Conservation (phyloP, 2,888 invertebrate species). For the Ophion ellenae region DNA sequence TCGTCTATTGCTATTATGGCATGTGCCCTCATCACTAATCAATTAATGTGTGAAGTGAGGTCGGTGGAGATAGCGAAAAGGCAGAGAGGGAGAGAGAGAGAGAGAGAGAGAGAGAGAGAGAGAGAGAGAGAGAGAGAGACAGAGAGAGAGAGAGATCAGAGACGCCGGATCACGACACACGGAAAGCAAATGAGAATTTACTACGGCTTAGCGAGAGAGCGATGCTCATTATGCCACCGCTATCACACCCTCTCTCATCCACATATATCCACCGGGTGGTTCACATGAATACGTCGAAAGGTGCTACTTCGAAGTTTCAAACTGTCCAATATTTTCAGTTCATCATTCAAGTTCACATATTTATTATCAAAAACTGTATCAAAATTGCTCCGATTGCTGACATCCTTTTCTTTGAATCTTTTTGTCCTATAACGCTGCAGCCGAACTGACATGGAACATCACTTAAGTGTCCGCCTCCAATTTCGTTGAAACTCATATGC, state of each 20-base stretch:
- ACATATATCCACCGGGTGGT: not conserved
- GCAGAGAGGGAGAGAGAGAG: conserved; percentile 4
- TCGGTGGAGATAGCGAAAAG: not conserved
- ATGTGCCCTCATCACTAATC: conserved; percentile 39
- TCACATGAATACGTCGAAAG: too few relatives aligned
- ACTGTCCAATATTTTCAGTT: too few relatives aligned
- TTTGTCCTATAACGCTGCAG: too few relatives aligned
- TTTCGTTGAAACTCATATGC: too few relatives aligned
- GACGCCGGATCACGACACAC: conserved; percentile 24
- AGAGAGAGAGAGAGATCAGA: conserved; percentile 11
- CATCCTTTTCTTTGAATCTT: too few relatives aligned
- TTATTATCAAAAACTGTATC: too few relatives aligned
- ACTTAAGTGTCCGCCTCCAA: too few relatives aligned
- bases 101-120: not conserved
- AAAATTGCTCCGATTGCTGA: too few relatives aligned
- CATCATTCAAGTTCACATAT: too few relatives aligned
- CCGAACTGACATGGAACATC: too few relatives aligned
- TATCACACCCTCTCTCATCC: conserved; percentile 33
- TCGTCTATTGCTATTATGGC: not conserved
- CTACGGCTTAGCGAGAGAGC: conserved; percentile 41
- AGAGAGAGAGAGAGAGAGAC: not conserved
- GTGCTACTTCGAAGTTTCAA: too few relatives aligned
- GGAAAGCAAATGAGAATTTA: conserved; percentile 60
- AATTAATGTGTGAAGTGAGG: conserved; percentile 28
- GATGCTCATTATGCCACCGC: conserved; percentile 59